These are phyloP conservation scores for Penaeus japonicus DNA, from an alignment of 1,140 invertebrate genomes.

Conservation along the genomic window DNA sequence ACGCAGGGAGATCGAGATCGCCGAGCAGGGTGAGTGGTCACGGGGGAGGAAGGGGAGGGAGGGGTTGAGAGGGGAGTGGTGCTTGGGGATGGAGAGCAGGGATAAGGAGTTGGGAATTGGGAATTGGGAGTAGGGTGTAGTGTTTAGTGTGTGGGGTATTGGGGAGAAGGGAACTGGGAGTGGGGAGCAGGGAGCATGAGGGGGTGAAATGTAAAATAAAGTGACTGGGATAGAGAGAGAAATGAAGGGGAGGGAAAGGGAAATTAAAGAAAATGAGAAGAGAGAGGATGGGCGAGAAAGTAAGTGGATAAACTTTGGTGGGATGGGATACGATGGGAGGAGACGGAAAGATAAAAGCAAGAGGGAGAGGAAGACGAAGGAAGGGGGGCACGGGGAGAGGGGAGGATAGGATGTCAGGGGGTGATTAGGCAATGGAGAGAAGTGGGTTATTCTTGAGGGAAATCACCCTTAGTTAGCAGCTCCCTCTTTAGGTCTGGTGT, in stretches of 20 bases:
- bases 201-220: background rate
- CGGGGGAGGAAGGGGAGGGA: background rate
- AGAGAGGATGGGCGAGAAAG: background rate
- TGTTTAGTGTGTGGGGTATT: background rate
- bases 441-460: too few species aligned
- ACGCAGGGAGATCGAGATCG: constrained; percentile 95
- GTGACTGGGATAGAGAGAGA: background rate
- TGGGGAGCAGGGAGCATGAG: background rate
- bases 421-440: too few species aligned
- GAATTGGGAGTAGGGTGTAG: too few species aligned
- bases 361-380: background rate
- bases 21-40: constrained; percentile 81
- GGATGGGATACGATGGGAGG: background rate
- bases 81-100: background rate
- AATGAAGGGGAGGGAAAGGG: too few species aligned
- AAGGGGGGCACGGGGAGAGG: background rate
- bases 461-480: too few species aligned
- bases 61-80: background rate
- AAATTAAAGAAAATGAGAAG: background rate
- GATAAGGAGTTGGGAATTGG: background rate
- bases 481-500: too few species aligned
- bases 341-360: background rate
- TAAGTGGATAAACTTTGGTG: background rate
- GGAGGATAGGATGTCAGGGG: too few species aligned
- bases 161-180: background rate